Percentiles rank a stretch among this genome's conserved stretches.
Conservation (phyloP, 2,113 vertebrate genomes). For the Clarias batrachus region DNA sequence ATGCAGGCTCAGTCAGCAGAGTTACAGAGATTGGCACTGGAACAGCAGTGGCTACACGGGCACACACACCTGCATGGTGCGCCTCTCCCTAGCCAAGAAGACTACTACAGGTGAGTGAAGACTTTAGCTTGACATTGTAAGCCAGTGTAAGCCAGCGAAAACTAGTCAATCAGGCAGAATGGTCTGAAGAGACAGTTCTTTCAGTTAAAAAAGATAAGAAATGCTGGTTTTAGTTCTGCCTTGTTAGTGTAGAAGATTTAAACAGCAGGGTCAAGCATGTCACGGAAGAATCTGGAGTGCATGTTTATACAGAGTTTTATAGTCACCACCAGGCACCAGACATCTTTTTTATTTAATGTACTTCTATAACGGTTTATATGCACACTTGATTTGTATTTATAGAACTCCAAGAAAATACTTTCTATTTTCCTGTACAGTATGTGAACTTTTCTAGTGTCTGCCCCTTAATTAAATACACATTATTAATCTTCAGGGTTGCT, state of each 20-base stretch:
- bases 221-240: neutral
- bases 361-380: neutral
- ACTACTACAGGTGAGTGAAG: conserved; percentile 90
- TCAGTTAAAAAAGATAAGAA: neutral
- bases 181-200: neutral
- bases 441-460: neutral
- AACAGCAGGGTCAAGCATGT: neutral
- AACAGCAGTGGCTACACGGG: conserved; percentile 97
- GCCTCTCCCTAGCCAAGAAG: conserved; percentile 92
- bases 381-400: neutral
- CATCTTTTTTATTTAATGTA: neutral
- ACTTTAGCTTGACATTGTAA: neutral
- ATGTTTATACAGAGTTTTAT: neutral
- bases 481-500: neutral
- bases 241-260: neutral
- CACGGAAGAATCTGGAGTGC: neutral
- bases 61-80: conserved; percentile 94
- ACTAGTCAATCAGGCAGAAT: neutral
- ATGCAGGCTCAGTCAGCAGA: conserved; percentile 98
- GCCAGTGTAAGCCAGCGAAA: neutral
- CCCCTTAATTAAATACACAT: neutral
- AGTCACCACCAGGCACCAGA: neutral
- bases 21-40: conserved; percentile 96
- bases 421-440: neutral
- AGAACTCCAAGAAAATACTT: neutral